A percentile compares a stretch with the other conserved stretches of the same genome.
These are phyloP conservation scores for Sinelater perroti DNA, from an alignment of 2,888 invertebrate genomes.

Conservation along the genomic window DNA sequence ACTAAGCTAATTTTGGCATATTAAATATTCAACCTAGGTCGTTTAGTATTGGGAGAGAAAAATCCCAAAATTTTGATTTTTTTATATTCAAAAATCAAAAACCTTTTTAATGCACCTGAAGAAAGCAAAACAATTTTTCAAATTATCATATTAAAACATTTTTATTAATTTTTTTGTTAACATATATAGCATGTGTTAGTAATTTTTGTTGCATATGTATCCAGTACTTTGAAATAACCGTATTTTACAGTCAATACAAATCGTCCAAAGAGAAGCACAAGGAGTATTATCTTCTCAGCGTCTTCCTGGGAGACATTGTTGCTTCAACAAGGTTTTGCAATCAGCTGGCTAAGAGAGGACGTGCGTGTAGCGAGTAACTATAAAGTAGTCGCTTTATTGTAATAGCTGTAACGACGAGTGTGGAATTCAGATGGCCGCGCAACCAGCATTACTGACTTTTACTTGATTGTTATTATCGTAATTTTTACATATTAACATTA, in stretches of 20 bases:
- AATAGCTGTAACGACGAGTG: slow-evolving; percentile 7
- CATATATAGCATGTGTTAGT: background rate
- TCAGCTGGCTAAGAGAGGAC: slow-evolving; percentile 77
- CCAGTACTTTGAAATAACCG: slow-evolving; percentile 49
- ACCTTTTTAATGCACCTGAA: no score
- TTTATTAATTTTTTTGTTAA: background rate
- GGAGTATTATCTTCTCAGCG: slow-evolving; percentile 84
- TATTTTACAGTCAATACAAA: slow-evolving; percentile 86
- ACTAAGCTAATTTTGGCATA: no score
- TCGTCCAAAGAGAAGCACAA: slow-evolving; percentile 77
- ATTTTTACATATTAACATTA: no score
- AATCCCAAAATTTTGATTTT: no score
- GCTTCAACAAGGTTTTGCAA: slow-evolving; percentile 82
- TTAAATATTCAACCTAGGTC: no score
- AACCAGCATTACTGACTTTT: no score
- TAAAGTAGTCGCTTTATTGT: slow-evolving; percentile 11
- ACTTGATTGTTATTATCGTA: no score
- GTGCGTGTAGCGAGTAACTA: slow-evolving; percentile 50
- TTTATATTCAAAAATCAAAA: no score
- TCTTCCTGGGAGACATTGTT: slow-evolving; percentile 86
- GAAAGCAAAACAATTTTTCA: no score
- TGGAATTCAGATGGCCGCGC: slow-evolving; percentile 11
- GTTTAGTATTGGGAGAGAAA: no score
- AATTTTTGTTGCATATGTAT: background rate
- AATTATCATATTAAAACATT: no score